Evolutionary conservation across 35 echinoderm and acorn worm genomes (phyloP), one percentile per base, ranked within the genome.

Genomic region (Hemicentrotus pulcherrimus): DNA sequence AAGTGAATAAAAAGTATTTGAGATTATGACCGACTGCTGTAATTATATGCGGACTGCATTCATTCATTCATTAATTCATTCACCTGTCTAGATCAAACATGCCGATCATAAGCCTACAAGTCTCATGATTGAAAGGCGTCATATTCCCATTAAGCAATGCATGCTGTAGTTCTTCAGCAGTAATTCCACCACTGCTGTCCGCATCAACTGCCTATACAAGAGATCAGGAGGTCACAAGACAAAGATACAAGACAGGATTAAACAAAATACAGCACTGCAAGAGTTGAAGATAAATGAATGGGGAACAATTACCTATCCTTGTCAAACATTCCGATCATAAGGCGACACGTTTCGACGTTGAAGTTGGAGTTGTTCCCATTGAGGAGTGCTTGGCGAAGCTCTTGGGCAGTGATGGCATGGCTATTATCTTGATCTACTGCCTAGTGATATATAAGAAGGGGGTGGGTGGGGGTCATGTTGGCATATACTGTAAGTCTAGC

Each of bases 31-130:
- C 12, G 50, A 55, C 8, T 11, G 9, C 50, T 11, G 50, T 15
- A 41, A 13, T 55, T 14, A 55, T 55, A 12, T 14, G 50, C 15
- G 15, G 50, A 55, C 1, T 55, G 50, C 50, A 55, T 55, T 55
- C 50, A 55, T 11, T 59, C 52, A 14, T 14, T 59, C 52, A 59
- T 55, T 8, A 10, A 55, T 59, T 59, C 86, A 95, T 97, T 91
- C 94, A 99, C 98, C 94, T 98, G 96, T 99, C 95, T 91, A 9
- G 96, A 87, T 99, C 98, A 97, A 99, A 99, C 98, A 99, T 99
- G 19, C 98, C 98, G 58, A 99, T 99, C 98, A 99, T 99, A 71
- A 99, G 95, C 32, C 98, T 95, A 94, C 98, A 99, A 33, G 98
- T 97, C 86, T 99, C 98, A 18, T 97, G 94, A 95, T 99, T 99